Conservation (phyloP, 1,140 invertebrate species). For the Teleogryllus occipitalis region DNA sequence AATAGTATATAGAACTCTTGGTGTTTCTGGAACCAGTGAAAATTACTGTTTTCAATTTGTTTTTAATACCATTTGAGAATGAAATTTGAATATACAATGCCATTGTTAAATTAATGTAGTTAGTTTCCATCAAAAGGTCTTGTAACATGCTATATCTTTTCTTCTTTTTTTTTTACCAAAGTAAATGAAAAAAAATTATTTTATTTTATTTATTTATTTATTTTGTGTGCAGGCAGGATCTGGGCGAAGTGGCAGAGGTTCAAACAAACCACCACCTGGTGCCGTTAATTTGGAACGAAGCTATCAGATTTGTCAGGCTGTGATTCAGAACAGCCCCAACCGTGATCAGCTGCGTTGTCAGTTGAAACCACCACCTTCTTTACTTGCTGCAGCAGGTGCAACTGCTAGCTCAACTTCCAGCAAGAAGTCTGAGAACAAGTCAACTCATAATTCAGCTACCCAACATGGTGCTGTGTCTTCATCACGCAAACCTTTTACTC, state of each 20-base stretch:
- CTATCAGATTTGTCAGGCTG: slow-evolving; percentile 92
- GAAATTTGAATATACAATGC: too few relatives aligned
- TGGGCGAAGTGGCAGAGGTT: slow-evolving; percentile 33
- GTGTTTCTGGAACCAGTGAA: too few relatives aligned
- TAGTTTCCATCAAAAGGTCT: not conserved
- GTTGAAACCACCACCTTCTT: slow-evolving; percentile 68
- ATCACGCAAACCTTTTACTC: slow-evolving; percentile 34
- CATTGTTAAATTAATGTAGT: too few relatives aligned
- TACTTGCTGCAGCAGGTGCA: slow-evolving; percentile 41
- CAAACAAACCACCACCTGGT: slow-evolving; percentile 69
- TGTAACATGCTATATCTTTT: not conserved
- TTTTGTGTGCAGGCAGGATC: slow-evolving; percentile 13
- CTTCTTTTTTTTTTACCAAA: not conserved
- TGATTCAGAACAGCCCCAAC: slow-evolving; percentile 87
- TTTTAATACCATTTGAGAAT: too few relatives aligned
- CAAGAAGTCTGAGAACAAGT: not conserved
- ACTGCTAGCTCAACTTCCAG: not conserved
- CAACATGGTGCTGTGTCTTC: slow-evolving; percentile 26
- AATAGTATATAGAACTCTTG: too few relatives aligned
- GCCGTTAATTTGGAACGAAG: slow-evolving; percentile 87
- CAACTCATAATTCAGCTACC: slow-evolving; percentile 18
- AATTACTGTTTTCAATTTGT: too few relatives aligned
- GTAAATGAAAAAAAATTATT: not conserved
- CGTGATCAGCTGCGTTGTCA: slow-evolving; percentile 77
- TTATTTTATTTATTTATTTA: not conserved